Evolutionary conservation across 2,888 invertebrate genomes (phyloP), one percentile per base, ranked within the genome.

Genomic region (Iphiclides podalirius): DNA sequence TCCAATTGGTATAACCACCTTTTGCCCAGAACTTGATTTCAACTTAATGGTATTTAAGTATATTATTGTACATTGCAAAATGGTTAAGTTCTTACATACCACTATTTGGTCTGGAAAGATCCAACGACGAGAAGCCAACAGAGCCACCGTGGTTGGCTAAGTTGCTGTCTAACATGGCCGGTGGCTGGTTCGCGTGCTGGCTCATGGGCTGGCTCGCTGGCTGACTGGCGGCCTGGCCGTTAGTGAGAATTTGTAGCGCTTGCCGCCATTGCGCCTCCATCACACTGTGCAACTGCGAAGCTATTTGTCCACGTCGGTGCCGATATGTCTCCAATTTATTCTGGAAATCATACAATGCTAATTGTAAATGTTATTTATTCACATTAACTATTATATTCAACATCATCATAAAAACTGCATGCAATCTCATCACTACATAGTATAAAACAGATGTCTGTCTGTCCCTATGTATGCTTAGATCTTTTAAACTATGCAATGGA

Each of bases 201-300:
- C 20, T n/a, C 8, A 20, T 6, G 20, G 38, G 4, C 33, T 12
- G 1, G 17, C 35, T 20, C 11, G 45, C 43, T 33, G 11, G 35
- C 41, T 33, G 40, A 39, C 23, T 42, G n/a, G 42, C 47, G 31
- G 41, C 51, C 28, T 54, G 53, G 45, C 60, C 43, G 26, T 53
- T 47, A 43, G 92, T 91, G 42, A 94, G 90, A 52, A 94, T 93
- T 60, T 90, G 90, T 26, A 95, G 75, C 1, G 95, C 94, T 70
- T 95, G 94, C 28, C 92, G 89, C 95, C 95, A 95, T 70, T 95
- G 95, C 6, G 91, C 90, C 78, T 95, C 93, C 95, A 95, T 95
- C 0, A 94, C 92, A 53, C 89, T 89, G 72, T 95, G 94, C 52
- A 96, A 79, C 67, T 94, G 93, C 49, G 94, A 90, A 1, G 94